Base-by-base conservation (phyloP, 2,797 vertebrate species). In the Pantherophis alleghaniensis region DNA sequence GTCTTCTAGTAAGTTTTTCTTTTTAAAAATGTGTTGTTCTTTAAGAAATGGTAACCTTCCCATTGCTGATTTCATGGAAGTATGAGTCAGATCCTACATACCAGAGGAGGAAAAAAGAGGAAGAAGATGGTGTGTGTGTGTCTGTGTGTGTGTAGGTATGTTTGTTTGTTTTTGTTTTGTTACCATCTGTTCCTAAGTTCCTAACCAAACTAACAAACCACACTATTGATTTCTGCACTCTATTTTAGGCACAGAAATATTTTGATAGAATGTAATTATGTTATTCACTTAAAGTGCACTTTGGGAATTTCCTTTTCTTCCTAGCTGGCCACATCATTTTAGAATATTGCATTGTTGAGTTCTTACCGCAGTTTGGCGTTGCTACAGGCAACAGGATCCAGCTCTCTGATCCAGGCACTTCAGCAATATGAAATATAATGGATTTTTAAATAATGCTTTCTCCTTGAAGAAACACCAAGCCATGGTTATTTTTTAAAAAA, bases 211-310 rank as follows among this genome's bases (percentile, higher is more conserved):
- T 90, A 86, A 92, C 61, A 93, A 79, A 32, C 53, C 57, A n/a
- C 63, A 61, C 7, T 47, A 59, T 90, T n/a, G 61, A 89, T 61
- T 74, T 59, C 51, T 88, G 51, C 88, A 55, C 88, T 74, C 74
- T 61, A 66, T 90, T 87, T 32, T 7, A 12, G 1, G 22, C 24
- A 1, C 69, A 90, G 69, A 59, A 59, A 51, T 94, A 91, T 88
- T 93, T 79, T 69, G 93, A 91, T 93, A 92, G 93, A 57, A 89
- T 93, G 37, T 93, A 94, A 94, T 94, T 92, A 92, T 63, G 79
- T 91, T 94, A 87, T 59, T 90, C 37, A 88, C 86, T 93, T 94
- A 88, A 92, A 94, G 88, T 0, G 1, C 53, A 94, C 88, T 93
- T 93, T 32, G 69, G 61, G 89, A 94, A 28, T 93, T n/a, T 7